These are phyloP conservation scores for Lysandra coridon DNA, from an alignment of 2,888 invertebrate genomes.

Conservation along the genomic window DNA sequence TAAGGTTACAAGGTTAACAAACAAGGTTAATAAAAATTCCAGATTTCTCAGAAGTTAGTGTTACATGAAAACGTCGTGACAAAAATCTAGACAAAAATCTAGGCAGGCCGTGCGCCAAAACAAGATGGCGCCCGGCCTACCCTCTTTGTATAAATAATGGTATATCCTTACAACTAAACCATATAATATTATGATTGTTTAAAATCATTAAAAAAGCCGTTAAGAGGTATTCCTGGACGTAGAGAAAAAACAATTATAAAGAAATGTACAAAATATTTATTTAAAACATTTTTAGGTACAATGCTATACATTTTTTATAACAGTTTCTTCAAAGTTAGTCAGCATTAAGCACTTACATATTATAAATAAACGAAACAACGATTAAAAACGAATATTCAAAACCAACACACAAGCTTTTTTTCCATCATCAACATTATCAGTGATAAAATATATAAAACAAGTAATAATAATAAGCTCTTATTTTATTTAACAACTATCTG, in stretches of 20 bases:
- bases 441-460: not conserved
- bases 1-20: not conserved
- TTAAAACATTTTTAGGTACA: not conserved
- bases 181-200: no score
- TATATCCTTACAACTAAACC: no score
- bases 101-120: no score
- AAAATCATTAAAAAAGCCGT: no score
- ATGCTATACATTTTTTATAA: not conserved
- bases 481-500: no score
- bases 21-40: not conserved
- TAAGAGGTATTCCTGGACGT: not conserved
- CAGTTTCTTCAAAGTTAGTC: no score
- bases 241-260: not conserved
- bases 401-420: no score
- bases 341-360: no score
- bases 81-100: no score
- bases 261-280: not conserved
- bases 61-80: not conserved
- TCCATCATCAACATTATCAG: not conserved
- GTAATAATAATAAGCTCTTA: not conserved
- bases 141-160: no score
- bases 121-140: no score
- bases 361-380: not conserved
- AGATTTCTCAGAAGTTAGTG: not conserved
- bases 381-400: no score